Evolutionary conservation across 2,888 invertebrate genomes (phyloP).

Genomic region (Trachelus troglodyta): DNA sequence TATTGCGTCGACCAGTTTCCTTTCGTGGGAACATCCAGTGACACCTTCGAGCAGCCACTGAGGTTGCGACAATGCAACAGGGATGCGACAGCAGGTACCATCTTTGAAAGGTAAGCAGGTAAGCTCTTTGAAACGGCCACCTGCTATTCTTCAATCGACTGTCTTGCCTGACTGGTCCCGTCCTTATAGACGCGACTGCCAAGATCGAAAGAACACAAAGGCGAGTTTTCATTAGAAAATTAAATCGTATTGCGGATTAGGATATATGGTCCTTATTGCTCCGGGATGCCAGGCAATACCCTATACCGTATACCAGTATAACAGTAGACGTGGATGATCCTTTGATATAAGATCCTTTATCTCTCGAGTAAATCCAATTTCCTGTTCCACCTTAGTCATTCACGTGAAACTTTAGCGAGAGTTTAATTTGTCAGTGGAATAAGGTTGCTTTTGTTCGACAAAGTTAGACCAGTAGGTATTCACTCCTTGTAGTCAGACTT

Average conservation of each 20-base stretch:
- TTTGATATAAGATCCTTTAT: not conserved
- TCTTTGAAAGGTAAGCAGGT: not conserved
- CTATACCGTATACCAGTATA: not conserved
- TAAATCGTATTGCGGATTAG: constrained; percentile 34
- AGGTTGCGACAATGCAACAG: not conserved
- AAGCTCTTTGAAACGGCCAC: constrained; percentile 12
- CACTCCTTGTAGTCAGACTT: not conserved
- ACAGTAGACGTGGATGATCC: not conserved
- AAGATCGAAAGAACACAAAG: constrained; percentile 22
- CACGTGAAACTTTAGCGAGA: not conserved
- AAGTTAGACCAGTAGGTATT: not conserved
- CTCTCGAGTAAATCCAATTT: not conserved
- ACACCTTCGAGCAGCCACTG: not conserved
- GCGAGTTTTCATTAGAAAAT: constrained; percentile 28
- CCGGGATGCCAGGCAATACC: not conserved
- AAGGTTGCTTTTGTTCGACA: not conserved
- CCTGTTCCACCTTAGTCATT: not conserved
- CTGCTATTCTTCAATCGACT: constrained; percentile 26
- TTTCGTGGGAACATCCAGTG: not conserved
- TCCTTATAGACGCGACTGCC: constrained; percentile 11
- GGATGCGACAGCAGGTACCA: not conserved
- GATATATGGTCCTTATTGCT: not conserved
- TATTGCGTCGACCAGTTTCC: not conserved
- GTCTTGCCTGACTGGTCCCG: constrained; percentile 2
- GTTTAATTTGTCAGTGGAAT: not conserved